Evolutionary conservation across 2,797 vertebrate species (phyloP), one percentile per base, ranked within the genome.

Genomic region (Euthynnus affinis): DNA sequence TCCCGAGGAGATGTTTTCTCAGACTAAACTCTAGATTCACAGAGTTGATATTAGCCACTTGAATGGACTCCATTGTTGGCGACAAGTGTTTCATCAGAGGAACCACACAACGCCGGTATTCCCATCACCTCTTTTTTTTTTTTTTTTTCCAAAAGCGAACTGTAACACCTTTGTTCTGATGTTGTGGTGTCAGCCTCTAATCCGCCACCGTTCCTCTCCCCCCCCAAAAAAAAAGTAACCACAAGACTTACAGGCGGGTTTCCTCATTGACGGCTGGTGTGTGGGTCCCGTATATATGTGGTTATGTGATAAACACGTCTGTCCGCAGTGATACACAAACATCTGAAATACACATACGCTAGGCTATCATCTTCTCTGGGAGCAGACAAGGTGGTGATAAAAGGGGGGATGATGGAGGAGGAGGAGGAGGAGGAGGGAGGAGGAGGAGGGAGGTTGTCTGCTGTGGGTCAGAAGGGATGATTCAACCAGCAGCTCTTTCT

Each of bases 131-230:
- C 27, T 29, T 29, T 29, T 29, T 29, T 29, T 5, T 29, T n/a
- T n/a, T n/a, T n/a, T n/a, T n/a, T 72, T 62, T 58, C 60, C 51
- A 51, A 49, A 6, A 46, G 75, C 62, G 60, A 79, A 82, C 83
- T 86, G 53, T 80, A 75, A 68, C 74, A 72, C 71, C 76, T 78
- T 88, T 88, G 86, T 89, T 86, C 80, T 71, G n/a, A 40, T 44
- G 72, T 52, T 6, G 56, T 74, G 67, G 79, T 76, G 78, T 74
- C 73, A 80, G 77, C 60, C 60, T 52, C 57, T 29, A n/a, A n/a
- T n/a, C n/a, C n/a, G n/a, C n/a, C n/a, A n/a, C n/a, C n/a, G n/a
- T n/a, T n/a, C n/a, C n/a, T n/a, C n/a, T n/a, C n/a, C n/a, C n/a
- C n/a, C n/a, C n/a, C n/a, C n/a, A n/a, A n/a, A n/a, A n/a, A n/a